A percentile compares a stretch with the other conserved stretches of the same genome.
These are phyloP conservation scores for Psittacula cyanocephala DNA, from an alignment of 2,113 vertebrate species.

Conservation along the genomic window DNA sequence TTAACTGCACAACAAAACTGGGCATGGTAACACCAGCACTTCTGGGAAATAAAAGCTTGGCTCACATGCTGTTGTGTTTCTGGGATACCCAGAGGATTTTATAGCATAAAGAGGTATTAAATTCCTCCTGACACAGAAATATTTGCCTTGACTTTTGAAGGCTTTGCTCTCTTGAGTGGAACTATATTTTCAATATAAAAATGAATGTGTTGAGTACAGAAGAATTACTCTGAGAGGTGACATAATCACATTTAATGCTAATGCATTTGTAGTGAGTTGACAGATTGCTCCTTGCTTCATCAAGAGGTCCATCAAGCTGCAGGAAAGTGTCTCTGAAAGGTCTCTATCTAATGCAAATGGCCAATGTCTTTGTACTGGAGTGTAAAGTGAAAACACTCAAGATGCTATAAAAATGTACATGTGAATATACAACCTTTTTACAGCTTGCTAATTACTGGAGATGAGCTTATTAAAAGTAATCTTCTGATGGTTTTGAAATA, in stretches of 20 bases:
- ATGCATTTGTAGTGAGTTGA: not conserved
- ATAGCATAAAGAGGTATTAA: not conserved
- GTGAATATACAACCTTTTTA: not conserved
- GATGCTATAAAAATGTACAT: not conserved
- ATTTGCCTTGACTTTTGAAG: not conserved
- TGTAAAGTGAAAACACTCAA: not conserved
- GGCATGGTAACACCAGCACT: accelerated
- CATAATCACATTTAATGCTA: not conserved
- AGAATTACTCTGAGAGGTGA: not conserved
- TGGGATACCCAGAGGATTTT: not conserved
- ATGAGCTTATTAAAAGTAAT: not conserved
- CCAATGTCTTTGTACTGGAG: not conserved
- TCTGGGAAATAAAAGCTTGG: not conserved
- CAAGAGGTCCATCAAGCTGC: not conserved
- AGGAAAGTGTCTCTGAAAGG: not conserved
- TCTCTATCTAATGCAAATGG: not conserved
- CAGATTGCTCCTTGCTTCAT: not conserved
- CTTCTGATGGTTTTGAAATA: not conserved
- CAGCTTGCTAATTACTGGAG: not conserved
- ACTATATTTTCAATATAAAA: not conserved
- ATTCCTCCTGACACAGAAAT: not conserved
- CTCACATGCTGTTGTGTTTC: not conserved
- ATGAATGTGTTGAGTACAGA: not conserved
- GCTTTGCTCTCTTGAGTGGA: not conserved
- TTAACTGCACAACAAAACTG: not conserved